Conservation (phyloP, 2,888 invertebrate species). For the Micoletzkya japonica region DNA sequence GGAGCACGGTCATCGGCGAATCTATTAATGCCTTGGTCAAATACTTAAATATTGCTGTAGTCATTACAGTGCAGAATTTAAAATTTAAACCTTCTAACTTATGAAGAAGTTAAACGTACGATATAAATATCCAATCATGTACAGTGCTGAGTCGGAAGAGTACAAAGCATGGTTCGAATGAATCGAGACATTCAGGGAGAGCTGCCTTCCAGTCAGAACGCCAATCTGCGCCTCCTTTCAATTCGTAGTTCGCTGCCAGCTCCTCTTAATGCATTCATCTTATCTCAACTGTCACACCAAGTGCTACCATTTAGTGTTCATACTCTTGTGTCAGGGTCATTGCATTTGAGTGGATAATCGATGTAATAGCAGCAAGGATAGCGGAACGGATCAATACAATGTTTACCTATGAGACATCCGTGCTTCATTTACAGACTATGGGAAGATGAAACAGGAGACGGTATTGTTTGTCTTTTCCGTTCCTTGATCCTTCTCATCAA, state of each 20-base stretch:
- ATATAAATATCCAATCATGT: conserved; percentile 79
- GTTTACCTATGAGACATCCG: background rate
- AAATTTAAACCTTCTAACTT: background rate
- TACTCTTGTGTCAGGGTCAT: no score
- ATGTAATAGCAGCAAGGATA: no score
- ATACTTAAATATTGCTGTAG: background rate
- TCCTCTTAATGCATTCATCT: conserved; percentile 43
- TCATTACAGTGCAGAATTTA: background rate
- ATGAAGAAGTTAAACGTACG: conserved; percentile 50
- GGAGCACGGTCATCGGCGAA: conserved; percentile 92
- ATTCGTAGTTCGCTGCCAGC: conserved; percentile 52
- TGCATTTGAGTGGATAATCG: no score
- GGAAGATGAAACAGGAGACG: background rate
- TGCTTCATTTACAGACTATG: background rate
- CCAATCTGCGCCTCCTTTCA: conserved; percentile 57
- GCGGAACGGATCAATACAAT: no score
- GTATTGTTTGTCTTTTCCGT: background rate
- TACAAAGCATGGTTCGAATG: conserved; percentile 81
- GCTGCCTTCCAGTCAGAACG: conserved; percentile 57
- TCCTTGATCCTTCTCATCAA: background rate
- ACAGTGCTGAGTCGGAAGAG: conserved; percentile 77
- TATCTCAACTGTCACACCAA: no score
- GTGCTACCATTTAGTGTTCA: background rate
- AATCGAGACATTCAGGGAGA: conserved; percentile 64
- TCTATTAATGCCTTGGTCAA: conserved; percentile 73